Evolutionary conservation across 2,888 invertebrate genomes (phyloP), one percentile per base, ranked within the genome.

Genomic region (Gymnoscelis rufifasciata): DNA sequence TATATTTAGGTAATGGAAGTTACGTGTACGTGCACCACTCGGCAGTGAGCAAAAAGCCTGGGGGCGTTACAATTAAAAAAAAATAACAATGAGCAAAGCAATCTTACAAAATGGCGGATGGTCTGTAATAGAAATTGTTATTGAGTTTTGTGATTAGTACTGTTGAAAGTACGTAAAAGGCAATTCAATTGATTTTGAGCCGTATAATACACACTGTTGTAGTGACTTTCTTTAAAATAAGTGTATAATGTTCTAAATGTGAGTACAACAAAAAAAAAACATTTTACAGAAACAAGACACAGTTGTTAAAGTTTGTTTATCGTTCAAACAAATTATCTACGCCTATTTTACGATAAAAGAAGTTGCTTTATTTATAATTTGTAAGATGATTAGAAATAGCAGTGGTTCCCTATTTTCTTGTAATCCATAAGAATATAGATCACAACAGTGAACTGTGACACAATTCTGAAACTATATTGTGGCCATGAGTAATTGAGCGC

Each of bases 91-190:
- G n/a, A 51, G 15, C 62, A 71, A 68, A 52, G 39, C 40, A 52
- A 51, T 68, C 68, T 74, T 78, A 81, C 82, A 82, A 83, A 82
- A 83, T 83, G 82, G 82, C 82, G 66, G 82, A 73, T 65, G 54
- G 52, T 62, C 53, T 54, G 37, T 57, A 51, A 70, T 19, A 14
- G n/a, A 67, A 64, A 68, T 65, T 70, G 72, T 66, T 70, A 60
- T 61, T 66, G 65, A 67, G 58, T 62, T 71, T 64, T 69, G 65
- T 62, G 68, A 61, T 60, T 38, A 62, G 64, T 54, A 59, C 59
- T 39, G 59, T 47, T 44, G 59, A 51, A 56, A 68, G 70, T 73
- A 74, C 63, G 71, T 71, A 68, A 35, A 23, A 30, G 29, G 19
- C 61, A 37, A 43, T 19, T 41, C 43, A 44, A 45, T 29, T 31